Evolutionary conservation across 1,140 invertebrate genomes (phyloP).

Genomic region (Agrilus planipennis): DNA sequence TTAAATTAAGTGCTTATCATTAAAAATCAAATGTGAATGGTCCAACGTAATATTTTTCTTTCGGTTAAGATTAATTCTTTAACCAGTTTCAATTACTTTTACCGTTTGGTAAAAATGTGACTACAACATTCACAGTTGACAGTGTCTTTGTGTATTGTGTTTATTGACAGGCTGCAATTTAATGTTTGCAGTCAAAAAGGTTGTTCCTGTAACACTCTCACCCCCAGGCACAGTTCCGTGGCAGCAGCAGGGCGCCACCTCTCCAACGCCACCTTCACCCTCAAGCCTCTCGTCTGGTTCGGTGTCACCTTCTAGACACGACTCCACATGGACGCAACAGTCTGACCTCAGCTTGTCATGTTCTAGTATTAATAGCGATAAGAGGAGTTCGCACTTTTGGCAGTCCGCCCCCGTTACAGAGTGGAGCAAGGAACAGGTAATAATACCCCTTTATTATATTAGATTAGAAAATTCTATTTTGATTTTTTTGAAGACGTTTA

Average conservation of each 20-base stretch:
- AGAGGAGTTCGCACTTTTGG: conserved; percentile 52
- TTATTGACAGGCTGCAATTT: background rate
- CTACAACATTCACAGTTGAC: too few relatives aligned
- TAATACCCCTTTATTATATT: too few relatives aligned
- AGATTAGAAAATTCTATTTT: too few relatives aligned
- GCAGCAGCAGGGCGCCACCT: conserved; percentile 35
- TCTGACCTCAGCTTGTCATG: conserved; percentile 38
- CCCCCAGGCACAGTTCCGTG: conserved; percentile 45
- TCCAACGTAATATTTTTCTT: too few relatives aligned
- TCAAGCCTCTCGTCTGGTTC: conserved; percentile 51
- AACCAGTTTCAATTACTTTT: too few relatives aligned
- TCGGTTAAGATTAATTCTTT: too few relatives aligned
- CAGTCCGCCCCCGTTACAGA: conserved; percentile 60
- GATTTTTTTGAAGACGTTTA: background rate
- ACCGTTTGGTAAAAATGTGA: too few relatives aligned
- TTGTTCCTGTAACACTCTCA: conserved; percentile 43
- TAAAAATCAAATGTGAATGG: too few relatives aligned
- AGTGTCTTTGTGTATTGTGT: background rate
- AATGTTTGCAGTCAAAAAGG: conserved; percentile 43
- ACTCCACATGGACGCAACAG: conserved; percentile 31
- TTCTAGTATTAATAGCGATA: conserved; percentile 52
- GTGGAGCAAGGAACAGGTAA: conserved; percentile 84
- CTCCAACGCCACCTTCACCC: conserved; percentile 43
- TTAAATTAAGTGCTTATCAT: too few relatives aligned
- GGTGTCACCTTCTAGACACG: conserved; percentile 34